phyloP scores from a whole-genome alignment of 2,797 vertebrate genomes.

The Amblyraja radiata region DNA sequence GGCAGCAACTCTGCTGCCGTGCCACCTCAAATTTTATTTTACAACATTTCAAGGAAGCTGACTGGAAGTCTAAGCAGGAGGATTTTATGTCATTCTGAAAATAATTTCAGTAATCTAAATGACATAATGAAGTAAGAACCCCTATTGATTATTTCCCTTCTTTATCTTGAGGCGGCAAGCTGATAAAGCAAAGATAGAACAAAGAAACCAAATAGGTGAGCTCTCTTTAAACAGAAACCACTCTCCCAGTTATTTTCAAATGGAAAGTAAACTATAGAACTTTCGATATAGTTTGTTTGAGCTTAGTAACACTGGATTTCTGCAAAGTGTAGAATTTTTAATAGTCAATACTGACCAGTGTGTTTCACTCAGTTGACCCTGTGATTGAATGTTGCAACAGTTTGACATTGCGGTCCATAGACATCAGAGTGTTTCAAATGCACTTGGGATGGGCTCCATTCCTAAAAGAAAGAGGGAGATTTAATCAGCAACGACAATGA shows the following conservation, averaged over 20 bases:
- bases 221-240: neutral
- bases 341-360: neutral
- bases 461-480: neutral
- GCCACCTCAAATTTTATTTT: neutral
- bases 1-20: too few species aligned
- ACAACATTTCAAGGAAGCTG: neutral
- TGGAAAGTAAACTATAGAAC: too few species aligned
- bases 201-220: neutral
- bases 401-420: neutral
- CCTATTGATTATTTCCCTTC: neutral
- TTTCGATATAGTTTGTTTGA: neutral
- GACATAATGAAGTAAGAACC: neutral
- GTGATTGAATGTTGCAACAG: neutral
- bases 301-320: neutral
- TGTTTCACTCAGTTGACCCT: neutral
- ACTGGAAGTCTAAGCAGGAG: neutral
- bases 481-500: constrained; percentile 3
- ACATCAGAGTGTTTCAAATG: neutral
- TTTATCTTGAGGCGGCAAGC: neutral
- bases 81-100: neutral
- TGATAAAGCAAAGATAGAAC: neutral
- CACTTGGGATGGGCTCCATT: neutral
- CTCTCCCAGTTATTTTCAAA: neutral
- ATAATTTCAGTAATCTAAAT: neutral
- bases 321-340: neutral